phyloP scores from a whole-genome alignment of 2,113 vertebrate species.

The Brienomyrus longianalis region DNA sequence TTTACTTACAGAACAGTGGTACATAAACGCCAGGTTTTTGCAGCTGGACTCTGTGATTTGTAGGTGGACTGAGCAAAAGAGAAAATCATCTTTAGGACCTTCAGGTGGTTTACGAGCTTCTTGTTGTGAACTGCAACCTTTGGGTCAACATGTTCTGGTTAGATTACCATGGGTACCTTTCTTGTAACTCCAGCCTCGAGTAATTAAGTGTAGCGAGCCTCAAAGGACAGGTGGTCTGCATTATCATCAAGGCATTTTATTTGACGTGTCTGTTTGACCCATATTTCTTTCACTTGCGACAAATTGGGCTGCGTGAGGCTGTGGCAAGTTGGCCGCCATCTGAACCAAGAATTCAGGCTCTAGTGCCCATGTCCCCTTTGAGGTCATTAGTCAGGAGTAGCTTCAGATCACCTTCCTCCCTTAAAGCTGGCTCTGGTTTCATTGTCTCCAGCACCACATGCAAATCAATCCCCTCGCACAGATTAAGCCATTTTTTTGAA shows the following conservation, averaged over 20 bases:
- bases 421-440: background rate
- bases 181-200: background rate
- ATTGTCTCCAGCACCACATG: background rate
- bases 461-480: background rate
- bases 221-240: slow-evolving; percentile 3
- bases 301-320: background rate
- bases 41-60: background rate
- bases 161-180: background rate
- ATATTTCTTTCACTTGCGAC: background rate
- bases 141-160: background rate
- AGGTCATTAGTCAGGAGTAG: background rate
- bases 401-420: background rate
- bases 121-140: background rate
- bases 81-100: background rate
- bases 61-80: background rate
- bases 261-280: background rate
- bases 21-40: background rate
- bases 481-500: background rate
- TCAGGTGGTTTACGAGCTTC: background rate
- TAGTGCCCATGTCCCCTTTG: background rate
- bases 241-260: background rate
- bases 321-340: background rate
- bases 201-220: slow-evolving; percentile 1
- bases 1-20: background rate
- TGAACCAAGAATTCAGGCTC: background rate